Evolutionary conservation across 2,113 vertebrate species (phyloP).

Genomic region (Casuarius casuarius): DNA sequence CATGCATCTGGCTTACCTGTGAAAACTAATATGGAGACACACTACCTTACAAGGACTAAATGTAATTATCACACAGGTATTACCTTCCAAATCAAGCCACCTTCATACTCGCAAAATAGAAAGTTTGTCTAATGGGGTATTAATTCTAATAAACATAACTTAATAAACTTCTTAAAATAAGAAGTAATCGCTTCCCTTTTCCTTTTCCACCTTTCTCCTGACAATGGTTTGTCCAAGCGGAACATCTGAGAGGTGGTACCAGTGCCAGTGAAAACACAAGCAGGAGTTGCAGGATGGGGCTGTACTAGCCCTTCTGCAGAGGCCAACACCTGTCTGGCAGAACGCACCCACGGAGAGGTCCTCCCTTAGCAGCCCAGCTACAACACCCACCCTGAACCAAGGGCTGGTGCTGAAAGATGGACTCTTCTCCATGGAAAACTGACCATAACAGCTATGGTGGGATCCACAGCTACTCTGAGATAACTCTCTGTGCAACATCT

Average conservation of each 20-base stretch:
- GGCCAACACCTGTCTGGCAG: not conserved
- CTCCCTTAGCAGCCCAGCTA: not conserved
- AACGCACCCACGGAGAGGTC: not conserved
- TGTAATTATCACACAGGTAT: not conserved
- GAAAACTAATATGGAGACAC: not conserved
- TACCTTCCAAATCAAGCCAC: not conserved
- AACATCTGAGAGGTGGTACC: not conserved
- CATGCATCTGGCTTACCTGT: not conserved
- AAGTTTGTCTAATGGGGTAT: not conserved
- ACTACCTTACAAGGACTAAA: not conserved
- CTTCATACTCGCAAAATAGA: not conserved
- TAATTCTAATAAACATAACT: too few relatives aligned
- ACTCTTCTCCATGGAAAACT: not conserved
- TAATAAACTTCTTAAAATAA: not conserved
- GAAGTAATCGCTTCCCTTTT: not conserved
- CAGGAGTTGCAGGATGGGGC: not conserved
- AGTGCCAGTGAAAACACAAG: not conserved
- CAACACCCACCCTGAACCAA: not conserved
- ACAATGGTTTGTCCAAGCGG: not conserved
- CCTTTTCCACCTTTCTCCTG: not conserved
- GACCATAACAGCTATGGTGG: not conserved
- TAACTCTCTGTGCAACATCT: not conserved
- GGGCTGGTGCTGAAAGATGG: not conserved
- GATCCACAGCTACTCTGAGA: fast-evolving
- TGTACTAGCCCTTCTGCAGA: not conserved